phyloP scores from a whole-genome alignment of 2,888 invertebrate genomes.

The Macaria liturata region DNA sequence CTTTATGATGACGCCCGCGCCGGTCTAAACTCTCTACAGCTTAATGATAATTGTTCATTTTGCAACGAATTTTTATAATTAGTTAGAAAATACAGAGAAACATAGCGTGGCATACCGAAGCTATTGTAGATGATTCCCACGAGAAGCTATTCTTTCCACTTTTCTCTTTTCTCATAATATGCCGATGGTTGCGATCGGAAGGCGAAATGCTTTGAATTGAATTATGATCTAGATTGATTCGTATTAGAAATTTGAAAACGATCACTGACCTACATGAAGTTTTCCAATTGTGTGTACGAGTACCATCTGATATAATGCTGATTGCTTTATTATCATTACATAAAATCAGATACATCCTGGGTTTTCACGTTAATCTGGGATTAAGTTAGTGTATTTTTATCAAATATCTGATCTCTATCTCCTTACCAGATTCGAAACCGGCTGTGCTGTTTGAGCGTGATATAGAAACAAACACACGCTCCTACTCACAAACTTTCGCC shows the following conservation, averaged over 20 bases:
- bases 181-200: conserved; percentile 66
- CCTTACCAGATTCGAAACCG: too few relatives aligned
- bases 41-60: conserved; percentile 24
- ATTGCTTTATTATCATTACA: too few relatives aligned
- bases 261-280: conserved; percentile 6
- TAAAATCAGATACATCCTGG: too few relatives aligned
- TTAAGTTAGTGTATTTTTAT: too few relatives aligned
- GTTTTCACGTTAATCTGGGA: too few relatives aligned
- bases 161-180: conserved; percentile 80
- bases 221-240: conserved; percentile 47
- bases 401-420: too few relatives aligned
- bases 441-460: too few relatives aligned
- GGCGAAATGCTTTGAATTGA: conserved; percentile 55
- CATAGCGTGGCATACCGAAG: conserved; percentile 67
- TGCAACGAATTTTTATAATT: conserved; percentile 56
- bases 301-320: too few relatives aligned
- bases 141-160: conserved; percentile 72
- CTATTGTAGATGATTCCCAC: conserved; percentile 72
- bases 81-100: conserved; percentile 76
- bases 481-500: too few relatives aligned
- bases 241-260: conserved; percentile 35
- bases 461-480: too few relatives aligned
- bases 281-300: conserved; percentile 3
- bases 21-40: too few relatives aligned
- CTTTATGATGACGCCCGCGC: too few relatives aligned